A percentile compares a stretch with the other conserved stretches of the same genome.
Evolutionary conservation across 1,140 invertebrate genomes (phyloP).

Genomic region (Phymastichus coffea): DNA sequence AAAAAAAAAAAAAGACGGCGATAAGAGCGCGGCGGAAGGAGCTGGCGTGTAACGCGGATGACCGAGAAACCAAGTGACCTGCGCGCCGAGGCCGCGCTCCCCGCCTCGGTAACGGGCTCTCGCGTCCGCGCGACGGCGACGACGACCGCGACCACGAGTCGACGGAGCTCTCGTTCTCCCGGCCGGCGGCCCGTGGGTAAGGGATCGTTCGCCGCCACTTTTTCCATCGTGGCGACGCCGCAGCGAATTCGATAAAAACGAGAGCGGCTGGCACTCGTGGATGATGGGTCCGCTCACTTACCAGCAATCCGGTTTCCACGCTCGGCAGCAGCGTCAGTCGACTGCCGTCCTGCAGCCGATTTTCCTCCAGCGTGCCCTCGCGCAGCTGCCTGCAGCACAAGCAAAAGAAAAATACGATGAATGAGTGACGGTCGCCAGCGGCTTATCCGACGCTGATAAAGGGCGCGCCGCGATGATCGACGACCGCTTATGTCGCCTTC

Average conservation of each 20-base stretch:
- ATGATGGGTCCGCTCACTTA: conserved; percentile 66
- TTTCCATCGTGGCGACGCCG: too few relatives aligned
- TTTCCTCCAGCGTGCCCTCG: conserved; percentile 82
- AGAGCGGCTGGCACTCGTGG: too few relatives aligned
- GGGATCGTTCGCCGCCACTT: conserved; percentile 35
- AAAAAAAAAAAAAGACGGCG: conserved; percentile 2
- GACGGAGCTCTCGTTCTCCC: not conserved
- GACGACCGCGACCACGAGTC: not conserved
- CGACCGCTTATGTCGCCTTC: too few relatives aligned
- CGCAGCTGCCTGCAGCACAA: conserved; percentile 76
- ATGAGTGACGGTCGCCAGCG: too few relatives aligned
- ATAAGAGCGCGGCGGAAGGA: conserved; percentile 7
- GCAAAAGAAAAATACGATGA: conserved; percentile 1
- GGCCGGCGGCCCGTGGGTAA: conserved; percentile 31
- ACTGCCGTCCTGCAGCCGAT: conserved; percentile 83
- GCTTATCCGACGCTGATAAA: too few relatives aligned
- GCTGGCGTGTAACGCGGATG: too few relatives aligned
- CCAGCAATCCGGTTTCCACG: conserved; percentile 91
- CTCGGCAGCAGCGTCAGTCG: conserved; percentile 86
- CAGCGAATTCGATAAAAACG: too few relatives aligned
- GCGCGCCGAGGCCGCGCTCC: conserved; percentile 36
- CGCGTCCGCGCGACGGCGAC: conserved; percentile 23
- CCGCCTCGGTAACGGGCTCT: too few relatives aligned
- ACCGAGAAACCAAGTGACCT: conserved; percentile 56
- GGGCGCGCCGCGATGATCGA: too few relatives aligned